Base-by-base conservation (phyloP, 2,888 invertebrate species). In the Melitaea athalia region DNA sequence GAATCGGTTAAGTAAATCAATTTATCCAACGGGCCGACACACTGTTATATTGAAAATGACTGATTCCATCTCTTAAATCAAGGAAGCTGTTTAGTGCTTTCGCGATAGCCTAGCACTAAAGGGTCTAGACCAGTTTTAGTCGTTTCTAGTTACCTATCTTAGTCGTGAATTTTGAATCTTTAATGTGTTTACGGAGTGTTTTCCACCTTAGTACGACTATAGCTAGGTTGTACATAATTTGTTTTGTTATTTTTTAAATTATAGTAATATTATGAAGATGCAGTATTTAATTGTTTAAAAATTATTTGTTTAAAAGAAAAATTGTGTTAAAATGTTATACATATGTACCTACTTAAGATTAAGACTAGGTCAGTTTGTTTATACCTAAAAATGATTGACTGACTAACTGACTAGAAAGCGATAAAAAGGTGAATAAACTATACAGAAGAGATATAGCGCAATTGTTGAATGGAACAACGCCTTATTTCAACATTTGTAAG, bases 41-140 rank as follows among this genome's bases (percentile, higher is more conserved):
- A 11, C 52, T 52, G 24, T 52, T 24, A 24, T 11, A 24, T 11
- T 17, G 24, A 52, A 52, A 31, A 17, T 52, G 52, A 52, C 24
- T 52, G 52, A 52, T 52, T 24, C 17, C 52, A 52, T 52, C 52
- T 52, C 17, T 11, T 31, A 11, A 52, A 52, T 52, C 12, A 11
- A 52, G 52, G 52, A 52, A 52, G 52, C 11, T 8, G 33, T 17
- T 14, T 15, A 14, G 24, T 52, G 38, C 57, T 38, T 38, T 38
- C 38, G 47, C 52, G 52, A 52, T 52, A 52, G 57, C 15, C 31
- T 55, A 33, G 47, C 45, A 47, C 47, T 64, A 57, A 47, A 57
- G 2, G 12, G 12, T 45, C 55, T 45, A 62, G 63, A 49, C 57
- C n/a, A 10, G 38, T 57, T 17, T 17, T 31, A 15, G 49, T 49